Base-by-base conservation (phyloP, 64 coral and sea anemone species). In the Acropora yongei region DNA sequence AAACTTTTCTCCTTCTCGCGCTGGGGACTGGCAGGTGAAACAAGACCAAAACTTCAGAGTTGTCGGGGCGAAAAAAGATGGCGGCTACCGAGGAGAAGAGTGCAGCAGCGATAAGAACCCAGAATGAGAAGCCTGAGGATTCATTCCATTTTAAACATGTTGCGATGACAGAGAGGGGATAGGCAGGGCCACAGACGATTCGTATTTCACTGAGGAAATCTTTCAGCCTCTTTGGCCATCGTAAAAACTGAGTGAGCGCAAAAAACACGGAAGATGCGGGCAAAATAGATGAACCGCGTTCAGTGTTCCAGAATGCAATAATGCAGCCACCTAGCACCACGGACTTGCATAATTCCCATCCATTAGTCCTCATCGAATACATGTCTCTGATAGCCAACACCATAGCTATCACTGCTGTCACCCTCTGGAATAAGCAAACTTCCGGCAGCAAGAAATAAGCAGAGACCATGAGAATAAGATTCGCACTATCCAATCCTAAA, bases 51-150 rank as follows among this genome's bases (percentile, higher is more conserved):
- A 80, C 44, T 80, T 80, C 78, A 5, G 78, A 14, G 51, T 80
- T 80, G 78, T 80, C 78, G 16, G 78, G 78, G 78, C 78, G 78
- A 14, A 80, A 48, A 57, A 80, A 80, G 78, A 80, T 80, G 78
- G 78, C 78, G 13, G 78, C 78, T 20, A 80, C 44, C 6, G 78
- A 49, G 44, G 78, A 80, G 44, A 14, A 80, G 8, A 80, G 45
- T 57, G 44, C 78, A 18, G 44, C 78, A 1, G 49, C 45, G 44
- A 0, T 2, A 17, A 80, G 78, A 8, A 80, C 12, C 18, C 2
- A 20, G 44, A 6, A 49, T 48, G 18, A 18, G 41, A 11, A 47
- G 42, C 30, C 30, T 0, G 76, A 78, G 0, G 76, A 4, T 5
- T 78, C n/a, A 0, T 43, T 39, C 5, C 4, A 47, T 16, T 80